Evolutionary conservation across 2,113 vertebrate species (phyloP).

Genomic region (Tympanuchus pallidicinctus): DNA sequence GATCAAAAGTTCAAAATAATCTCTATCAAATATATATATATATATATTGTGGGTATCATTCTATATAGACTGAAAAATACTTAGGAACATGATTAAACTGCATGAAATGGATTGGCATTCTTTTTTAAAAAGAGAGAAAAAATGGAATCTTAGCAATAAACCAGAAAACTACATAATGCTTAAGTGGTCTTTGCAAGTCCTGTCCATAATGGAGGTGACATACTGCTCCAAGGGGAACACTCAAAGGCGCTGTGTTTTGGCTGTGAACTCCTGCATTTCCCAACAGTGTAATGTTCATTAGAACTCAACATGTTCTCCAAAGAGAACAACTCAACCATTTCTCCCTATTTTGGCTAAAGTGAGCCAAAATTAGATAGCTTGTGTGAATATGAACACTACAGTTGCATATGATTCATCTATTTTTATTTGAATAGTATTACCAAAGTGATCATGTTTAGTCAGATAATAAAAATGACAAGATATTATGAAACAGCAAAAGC

Average conservation of each 20-base stretch:
- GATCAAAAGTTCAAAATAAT: neutral
- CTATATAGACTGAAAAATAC: neutral
- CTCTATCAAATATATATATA: neutral
- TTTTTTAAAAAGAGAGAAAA: neutral
- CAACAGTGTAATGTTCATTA: neutral
- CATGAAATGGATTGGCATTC: neutral
- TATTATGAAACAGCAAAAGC: neutral
- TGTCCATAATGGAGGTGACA: neutral
- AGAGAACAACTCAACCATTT: neutral
- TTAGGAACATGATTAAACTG: neutral
- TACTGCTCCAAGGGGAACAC: neutral
- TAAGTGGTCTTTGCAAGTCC: neutral
- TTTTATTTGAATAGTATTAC: neutral
- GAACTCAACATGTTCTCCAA: neutral
- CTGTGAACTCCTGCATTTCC: neutral
- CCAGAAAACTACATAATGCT: neutral
- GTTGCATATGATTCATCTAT: neutral
- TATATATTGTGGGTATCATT: neutral
- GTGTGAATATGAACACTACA: neutral
- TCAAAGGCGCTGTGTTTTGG: neutral
- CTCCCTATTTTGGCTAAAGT: neutral
- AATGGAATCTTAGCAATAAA: neutral
- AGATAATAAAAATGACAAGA: neutral
- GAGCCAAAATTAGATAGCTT: neutral
- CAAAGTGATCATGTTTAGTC: neutral